A percentile compares a stretch with the other conserved stretches of the same genome.
Conservation (phyloP, 2,113 vertebrate genomes). For the Cheirogaleus medius region DNA sequence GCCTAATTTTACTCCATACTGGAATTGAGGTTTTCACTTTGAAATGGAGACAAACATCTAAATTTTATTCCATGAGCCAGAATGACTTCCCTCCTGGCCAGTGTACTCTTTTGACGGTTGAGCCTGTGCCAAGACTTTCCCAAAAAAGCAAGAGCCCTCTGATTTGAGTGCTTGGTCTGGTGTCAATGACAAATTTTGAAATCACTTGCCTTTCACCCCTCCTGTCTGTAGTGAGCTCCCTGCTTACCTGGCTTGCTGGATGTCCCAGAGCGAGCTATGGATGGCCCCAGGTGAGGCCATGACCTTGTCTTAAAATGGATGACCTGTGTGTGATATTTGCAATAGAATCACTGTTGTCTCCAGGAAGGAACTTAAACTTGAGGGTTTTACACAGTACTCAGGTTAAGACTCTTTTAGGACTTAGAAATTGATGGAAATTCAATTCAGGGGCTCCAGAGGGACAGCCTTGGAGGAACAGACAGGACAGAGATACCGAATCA, state of each 20-base stretch:
- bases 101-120: not conserved
- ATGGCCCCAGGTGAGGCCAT: not conserved
- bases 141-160: not conserved
- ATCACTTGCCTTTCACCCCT: not conserved
- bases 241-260: not conserved
- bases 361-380: not conserved
- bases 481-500: not conserved
- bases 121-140: not conserved
- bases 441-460: not conserved
- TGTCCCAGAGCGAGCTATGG: not conserved
- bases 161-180: not conserved
- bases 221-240: fast-evolving
- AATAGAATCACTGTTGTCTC: not conserved
- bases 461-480: not conserved
- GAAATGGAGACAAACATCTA: not conserved
- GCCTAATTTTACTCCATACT: not conserved
- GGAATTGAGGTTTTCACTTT: not conserved
- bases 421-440: not conserved
- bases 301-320: not conserved
- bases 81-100: not conserved
- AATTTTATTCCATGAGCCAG: not conserved
- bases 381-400: not conserved
- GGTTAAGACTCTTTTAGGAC: not conserved
- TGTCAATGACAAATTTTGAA: not conserved
- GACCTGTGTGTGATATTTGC: not conserved